Base-by-base conservation (phyloP, 2,797 vertebrate genomes). In the Pseudocheirus occidentalis region DNA sequence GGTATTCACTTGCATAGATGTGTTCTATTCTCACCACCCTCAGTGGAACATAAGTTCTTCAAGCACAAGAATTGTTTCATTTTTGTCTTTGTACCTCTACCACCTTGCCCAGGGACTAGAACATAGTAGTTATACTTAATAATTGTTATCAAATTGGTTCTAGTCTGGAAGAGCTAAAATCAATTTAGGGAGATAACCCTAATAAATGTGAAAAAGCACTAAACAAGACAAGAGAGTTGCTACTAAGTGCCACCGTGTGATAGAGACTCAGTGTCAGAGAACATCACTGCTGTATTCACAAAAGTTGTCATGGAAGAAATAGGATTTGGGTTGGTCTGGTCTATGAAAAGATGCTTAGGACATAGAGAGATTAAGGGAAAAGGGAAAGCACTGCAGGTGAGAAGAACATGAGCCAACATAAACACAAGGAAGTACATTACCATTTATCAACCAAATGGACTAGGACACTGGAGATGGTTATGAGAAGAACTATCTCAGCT, bases 311-410 rank as follows among this genome's bases (percentile, higher is more conserved):
- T 91, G 24, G 31, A 89, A 55, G 55, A 91, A 54, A 54, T 4
- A 18, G 24, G 34, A 50, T 87, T 55, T 90, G 55, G 59, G 29
- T 16, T 3, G 10, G 90, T 13, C 1, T 2, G 4, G 57, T 13
- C 0, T 5, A n/a, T n/a, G 52, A 0, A 18, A 94, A 52, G 90
- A n/a, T 9, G 40, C 73, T 46, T 87, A 50, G 73, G 40, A 87
- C 24, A 87, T 11, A 87, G 40, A 87, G 40, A 87, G 10, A 21
- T 27, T 46, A 87, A 40, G 21, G 52, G 5, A 52, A 73, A 28
- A 91, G 91, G 89, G 81, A 55, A 95, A 93, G 6, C 94, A 93
- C 73, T 91, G 56, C 94, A 95, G 93, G 95, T 93, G 94, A 92
- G 34, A 4, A 94, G 55, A 93, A 90, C 95, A 94, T 1, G 93